Conservation (phyloP, 2,888 invertebrate species). For the Sympetrum striolatum region DNA sequence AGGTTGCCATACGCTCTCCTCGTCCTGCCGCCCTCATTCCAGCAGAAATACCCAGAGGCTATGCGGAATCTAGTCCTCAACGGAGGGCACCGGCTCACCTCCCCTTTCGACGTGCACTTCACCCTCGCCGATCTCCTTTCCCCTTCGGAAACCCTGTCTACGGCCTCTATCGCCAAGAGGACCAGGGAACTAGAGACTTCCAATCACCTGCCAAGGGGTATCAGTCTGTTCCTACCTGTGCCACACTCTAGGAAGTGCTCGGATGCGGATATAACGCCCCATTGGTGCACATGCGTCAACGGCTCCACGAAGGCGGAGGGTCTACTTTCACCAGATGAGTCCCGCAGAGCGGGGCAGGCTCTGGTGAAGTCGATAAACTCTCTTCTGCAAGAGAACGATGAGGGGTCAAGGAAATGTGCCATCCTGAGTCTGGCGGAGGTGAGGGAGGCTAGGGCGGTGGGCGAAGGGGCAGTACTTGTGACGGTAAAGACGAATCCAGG, state of each 20-base stretch:
- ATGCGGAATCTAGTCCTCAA: slow-evolving; percentile 47
- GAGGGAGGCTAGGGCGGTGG: neutral
- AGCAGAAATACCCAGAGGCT: slow-evolving; percentile 53
- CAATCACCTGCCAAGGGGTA: slow-evolving; percentile 48
- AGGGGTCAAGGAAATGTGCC: slow-evolving; percentile 64
- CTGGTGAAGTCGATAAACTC: neutral
- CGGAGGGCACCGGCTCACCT: slow-evolving; percentile 45
- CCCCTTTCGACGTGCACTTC: slow-evolving; percentile 50
- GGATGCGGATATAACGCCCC: slow-evolving; percentile 77
- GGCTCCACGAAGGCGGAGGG: neutral
- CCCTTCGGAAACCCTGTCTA: neutral
- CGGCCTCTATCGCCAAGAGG: neutral
- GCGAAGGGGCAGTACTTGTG: neutral
- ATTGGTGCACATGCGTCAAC: slow-evolving; percentile 83
- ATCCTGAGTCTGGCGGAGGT: slow-evolving; percentile 65
- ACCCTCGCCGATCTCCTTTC: slow-evolving; percentile 49
- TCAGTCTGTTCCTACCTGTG: slow-evolving; percentile 57
- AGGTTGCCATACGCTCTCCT: slow-evolving; percentile 59
- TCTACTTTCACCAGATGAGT: neutral
- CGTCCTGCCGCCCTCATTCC: slow-evolving; percentile 57
- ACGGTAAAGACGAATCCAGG: slow-evolving; percentile 70
- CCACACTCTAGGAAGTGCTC: slow-evolving; percentile 76
- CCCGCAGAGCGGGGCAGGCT: neutral
- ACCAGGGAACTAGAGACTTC: neutral
- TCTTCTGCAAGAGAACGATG: slow-evolving; percentile 65